phyloP scores from a whole-genome alignment of 2,113 vertebrate species.

The Chlorodrepanis virens region DNA sequence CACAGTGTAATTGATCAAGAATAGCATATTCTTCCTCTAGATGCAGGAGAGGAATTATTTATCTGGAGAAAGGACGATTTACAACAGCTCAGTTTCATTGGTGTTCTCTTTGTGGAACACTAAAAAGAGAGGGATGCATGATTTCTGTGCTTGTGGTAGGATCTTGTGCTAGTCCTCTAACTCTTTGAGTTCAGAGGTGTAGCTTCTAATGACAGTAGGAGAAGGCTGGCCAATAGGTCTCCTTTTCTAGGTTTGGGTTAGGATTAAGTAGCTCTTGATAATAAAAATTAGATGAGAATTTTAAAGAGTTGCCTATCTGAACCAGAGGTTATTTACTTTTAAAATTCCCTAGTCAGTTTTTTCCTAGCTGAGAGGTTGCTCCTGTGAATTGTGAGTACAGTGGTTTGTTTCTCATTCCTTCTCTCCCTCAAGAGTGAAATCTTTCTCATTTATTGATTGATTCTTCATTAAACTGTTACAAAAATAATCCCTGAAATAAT shows the following conservation, averaged over 20 bases:
- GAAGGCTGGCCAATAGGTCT: not conserved
- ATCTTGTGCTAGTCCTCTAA: not conserved
- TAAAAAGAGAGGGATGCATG: not conserved
- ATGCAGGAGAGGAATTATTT: not conserved
- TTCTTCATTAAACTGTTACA: not conserved
- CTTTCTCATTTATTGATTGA: not conserved
- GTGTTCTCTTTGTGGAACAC: not conserved
- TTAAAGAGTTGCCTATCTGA: not conserved
- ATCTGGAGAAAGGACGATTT: not conserved
- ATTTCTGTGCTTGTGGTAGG: not conserved
- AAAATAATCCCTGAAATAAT: not conserved
- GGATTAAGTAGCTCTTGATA: not conserved
- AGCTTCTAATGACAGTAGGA: not conserved
- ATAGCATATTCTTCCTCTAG: not conserved
- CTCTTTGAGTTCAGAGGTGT: not conserved
- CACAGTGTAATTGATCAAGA: not conserved
- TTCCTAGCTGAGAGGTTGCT: not conserved
- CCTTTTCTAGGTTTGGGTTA: not conserved
- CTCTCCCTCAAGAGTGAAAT: not conserved
- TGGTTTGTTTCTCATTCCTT: not conserved
- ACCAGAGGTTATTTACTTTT: not conserved
- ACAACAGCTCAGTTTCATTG: not conserved
- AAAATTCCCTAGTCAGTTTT: not conserved
- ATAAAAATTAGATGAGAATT: not conserved
- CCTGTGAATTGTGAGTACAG: not conserved